Conservation (phyloP, 2,113 vertebrate species). For the Ginglymostoma cirratum region DNA sequence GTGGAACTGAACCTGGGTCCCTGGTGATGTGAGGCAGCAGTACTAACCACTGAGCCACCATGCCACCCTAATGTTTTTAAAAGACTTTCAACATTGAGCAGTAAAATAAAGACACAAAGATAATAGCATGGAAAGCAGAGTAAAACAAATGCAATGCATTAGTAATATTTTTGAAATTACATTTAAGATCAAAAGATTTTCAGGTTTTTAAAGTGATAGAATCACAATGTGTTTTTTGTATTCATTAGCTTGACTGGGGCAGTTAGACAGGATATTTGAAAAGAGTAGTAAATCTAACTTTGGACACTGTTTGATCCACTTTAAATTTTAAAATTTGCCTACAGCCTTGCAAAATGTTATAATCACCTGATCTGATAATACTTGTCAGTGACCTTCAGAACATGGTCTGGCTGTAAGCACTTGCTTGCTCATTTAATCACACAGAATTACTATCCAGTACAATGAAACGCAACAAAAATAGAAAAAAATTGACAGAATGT, state of each 20-base stretch:
- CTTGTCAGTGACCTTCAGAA: neutral
- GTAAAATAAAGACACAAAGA: neutral
- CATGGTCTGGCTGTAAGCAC: neutral
- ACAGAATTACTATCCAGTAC: neutral
- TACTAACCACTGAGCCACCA: no score
- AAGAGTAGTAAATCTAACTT: conserved; percentile 4
- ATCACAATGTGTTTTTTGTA: neutral
- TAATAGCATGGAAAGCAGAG: neutral
- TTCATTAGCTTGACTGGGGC: neutral
- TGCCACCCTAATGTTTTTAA: neutral
- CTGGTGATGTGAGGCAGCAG: no score
- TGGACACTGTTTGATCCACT: neutral
- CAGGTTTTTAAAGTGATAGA: neutral
- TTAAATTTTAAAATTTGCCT: neutral
- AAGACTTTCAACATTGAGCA: neutral
- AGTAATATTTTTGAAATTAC: neutral
- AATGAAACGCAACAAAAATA: neutral
- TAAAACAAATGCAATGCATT: neutral
- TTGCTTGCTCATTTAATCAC: neutral
- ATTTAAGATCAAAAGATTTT: neutral
- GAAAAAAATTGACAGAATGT: neutral
- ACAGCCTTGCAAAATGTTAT: neutral
- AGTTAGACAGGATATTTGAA: neutral
- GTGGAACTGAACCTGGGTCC: no score
- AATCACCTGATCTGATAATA: neutral